phyloP scores from a whole-genome alignment of 2,888 invertebrate species.

The Dynastes maya region DNA sequence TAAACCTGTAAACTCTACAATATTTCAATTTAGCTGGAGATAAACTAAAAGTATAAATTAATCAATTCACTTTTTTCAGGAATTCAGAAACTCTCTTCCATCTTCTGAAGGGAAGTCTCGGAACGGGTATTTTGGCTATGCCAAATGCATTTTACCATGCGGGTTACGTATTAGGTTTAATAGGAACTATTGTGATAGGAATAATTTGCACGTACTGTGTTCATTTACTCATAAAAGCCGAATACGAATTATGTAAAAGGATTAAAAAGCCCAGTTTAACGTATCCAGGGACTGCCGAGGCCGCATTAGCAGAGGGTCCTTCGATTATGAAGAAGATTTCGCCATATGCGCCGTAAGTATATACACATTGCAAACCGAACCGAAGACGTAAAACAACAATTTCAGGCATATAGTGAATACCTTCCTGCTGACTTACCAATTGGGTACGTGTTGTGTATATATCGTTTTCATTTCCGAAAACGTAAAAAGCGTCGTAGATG shows the following conservation, averaged over 20 bases:
- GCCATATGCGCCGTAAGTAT: constrained; percentile 78
- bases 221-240: constrained; percentile 85
- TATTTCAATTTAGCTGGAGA: too few relatives aligned
- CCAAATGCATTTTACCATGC: constrained; percentile 89
- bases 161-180: constrained; percentile 85
- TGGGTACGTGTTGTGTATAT: constrained; percentile 97
- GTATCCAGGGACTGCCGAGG: constrained; percentile 87
- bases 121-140: constrained; percentile 94
- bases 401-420: constrained; percentile 81
- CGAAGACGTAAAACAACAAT: constrained; percentile 52
- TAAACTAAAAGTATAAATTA: too few relatives aligned
- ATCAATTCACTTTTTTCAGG: constrained; percentile 70
- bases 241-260: constrained; percentile 77
- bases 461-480: constrained; percentile 94
- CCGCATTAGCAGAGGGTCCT: constrained; percentile 86
- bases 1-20: too few relatives aligned
- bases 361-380: not conserved
- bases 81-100: constrained; percentile 88
- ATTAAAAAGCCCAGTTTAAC: constrained; percentile 75
- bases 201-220: constrained; percentile 95
- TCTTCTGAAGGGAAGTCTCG: constrained; percentile 90
- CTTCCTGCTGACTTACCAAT: constrained; percentile 89
- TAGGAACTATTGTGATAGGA: constrained; percentile 89
- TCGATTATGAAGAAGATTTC: constrained; percentile 76
- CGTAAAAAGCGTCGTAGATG: constrained; percentile 79